Evolutionary conservation across 2,113 vertebrate species (phyloP), one percentile per base, ranked within the genome.

Genomic region (Bathybates hornii): DNA sequence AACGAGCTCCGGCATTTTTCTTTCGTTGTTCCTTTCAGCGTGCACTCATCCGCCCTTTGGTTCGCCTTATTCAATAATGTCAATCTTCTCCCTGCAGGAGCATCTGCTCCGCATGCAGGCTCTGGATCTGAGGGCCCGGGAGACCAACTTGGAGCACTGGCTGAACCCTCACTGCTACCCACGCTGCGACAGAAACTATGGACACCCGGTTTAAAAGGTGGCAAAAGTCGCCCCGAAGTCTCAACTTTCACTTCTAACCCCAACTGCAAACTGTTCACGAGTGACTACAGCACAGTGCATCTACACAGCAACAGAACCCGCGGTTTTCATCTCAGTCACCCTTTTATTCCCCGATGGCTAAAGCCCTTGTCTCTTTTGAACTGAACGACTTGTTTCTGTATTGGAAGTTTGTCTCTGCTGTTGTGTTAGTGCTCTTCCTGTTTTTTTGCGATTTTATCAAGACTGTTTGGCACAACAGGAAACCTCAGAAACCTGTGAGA

Each of bases 121-220:
- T 80, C 93, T 98, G 96, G 97, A 99, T 81, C 97, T 96, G 89
- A 94, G 96, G 24, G 95, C 97, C 3, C 97, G 97, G 92, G 98
- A 99, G 92, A 98, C 97, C 78, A 97, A 97, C 93, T 76, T 97
- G 93, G 98, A 98, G 85, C 93, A 98, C 90, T 98, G 98, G 98
- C 45, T 98, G 94, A 99, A 99, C 88, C 98, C 98, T 2, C 97
- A 98, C 85, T 99, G 98, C 89, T 89, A 95, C 82, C 98, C 98
- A 1, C 98, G 97, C 90, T 99, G 98, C 24, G 95, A 99, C 95
- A 95, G 97, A 90, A 97, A 98, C 89, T 91, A 97, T 10, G 98
- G 98, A 43, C 84, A 98, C 71, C 97, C 97, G 0, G 78, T 98
- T 63, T 99, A 96, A 95, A 68, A 84, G 81, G 61, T 5, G 12